These are phyloP conservation scores for Cantharis rufa DNA, from an alignment of 2,888 invertebrate species.

Conservation along the genomic window DNA sequence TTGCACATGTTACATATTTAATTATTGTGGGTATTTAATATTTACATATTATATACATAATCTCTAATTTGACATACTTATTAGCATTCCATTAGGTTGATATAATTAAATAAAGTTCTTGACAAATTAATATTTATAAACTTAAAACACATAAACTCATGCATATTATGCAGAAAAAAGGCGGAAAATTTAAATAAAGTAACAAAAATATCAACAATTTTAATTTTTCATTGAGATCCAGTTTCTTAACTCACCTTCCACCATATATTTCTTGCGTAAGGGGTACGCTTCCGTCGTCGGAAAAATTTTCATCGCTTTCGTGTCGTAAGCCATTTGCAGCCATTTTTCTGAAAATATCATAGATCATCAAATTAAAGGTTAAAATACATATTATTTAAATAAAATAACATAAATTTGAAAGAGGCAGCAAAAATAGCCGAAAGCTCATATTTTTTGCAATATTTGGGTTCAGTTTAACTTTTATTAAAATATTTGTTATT, in stretches of 20 bases:
- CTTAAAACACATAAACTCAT: neutral
- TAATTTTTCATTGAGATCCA: neutral
- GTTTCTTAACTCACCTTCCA: constrained; percentile 74
- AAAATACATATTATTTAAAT: too few species aligned
- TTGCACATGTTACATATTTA: neutral
- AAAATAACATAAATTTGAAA: too few species aligned
- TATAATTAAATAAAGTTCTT: neutral
- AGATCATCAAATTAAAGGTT: too few species aligned
- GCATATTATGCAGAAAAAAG: neutral
- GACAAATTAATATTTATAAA: neutral
- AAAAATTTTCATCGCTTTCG: constrained; percentile 77
- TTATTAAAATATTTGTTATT: neutral
- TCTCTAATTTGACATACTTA: neutral
- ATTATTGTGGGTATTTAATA: neutral
- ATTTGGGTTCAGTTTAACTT: neutral
- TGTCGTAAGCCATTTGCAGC: constrained; percentile 68
- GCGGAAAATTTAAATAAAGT: neutral
- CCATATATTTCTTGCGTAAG: constrained; percentile 87
- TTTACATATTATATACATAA: neutral
- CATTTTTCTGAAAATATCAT: constrained; percentile 54
- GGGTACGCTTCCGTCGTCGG: constrained; percentile 87
- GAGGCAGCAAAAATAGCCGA: too few species aligned
- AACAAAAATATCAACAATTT: neutral
- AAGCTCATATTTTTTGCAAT: too few species aligned
- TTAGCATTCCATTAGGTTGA: neutral